Conservation (phyloP, 2,113 vertebrate genomes). For the Brachirus orientalis region DNA sequence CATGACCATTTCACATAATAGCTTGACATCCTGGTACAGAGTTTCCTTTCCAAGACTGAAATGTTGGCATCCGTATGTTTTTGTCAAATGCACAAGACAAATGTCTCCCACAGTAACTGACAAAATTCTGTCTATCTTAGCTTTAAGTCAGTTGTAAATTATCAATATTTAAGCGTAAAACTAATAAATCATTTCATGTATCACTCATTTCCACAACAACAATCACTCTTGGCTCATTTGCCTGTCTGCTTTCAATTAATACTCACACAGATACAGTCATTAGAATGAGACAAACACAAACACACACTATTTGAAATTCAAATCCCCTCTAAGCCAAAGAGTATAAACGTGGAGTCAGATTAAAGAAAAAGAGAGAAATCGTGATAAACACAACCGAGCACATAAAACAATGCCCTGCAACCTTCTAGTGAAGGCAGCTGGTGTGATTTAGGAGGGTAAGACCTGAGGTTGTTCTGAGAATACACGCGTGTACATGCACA, state of each 20-base stretch:
- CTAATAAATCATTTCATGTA: no score
- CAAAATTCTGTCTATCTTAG: background rate
- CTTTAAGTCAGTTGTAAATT: background rate
- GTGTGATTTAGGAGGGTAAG: slow-evolving; percentile 54
- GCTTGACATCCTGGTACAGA: no score
- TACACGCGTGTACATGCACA: slow-evolving; percentile 26
- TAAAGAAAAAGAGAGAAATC: slow-evolving; percentile 19
- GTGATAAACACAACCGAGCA: slow-evolving; percentile 26
- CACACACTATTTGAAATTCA: background rate
- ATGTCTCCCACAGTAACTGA: no score
- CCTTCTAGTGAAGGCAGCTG: slow-evolving; percentile 49
- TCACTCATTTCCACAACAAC: background rate
- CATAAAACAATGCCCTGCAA: slow-evolving; percentile 34
- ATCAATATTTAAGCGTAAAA: background rate
- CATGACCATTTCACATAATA: no score
- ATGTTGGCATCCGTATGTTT: no score
- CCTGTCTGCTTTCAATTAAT: slow-evolving; percentile 21
- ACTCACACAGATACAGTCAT: background rate
- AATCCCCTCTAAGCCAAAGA: slow-evolving; percentile 8
- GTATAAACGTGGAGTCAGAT: slow-evolving; percentile 24
- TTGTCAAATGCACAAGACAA: no score
- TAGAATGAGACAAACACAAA: slow-evolving; percentile 5
- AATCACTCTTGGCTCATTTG: background rate
- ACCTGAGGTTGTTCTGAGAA: slow-evolving; percentile 57
- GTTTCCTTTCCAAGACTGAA: no score